Conservation (phyloP, 1,140 invertebrate species). For the Saccostrea glomerata region DNA sequence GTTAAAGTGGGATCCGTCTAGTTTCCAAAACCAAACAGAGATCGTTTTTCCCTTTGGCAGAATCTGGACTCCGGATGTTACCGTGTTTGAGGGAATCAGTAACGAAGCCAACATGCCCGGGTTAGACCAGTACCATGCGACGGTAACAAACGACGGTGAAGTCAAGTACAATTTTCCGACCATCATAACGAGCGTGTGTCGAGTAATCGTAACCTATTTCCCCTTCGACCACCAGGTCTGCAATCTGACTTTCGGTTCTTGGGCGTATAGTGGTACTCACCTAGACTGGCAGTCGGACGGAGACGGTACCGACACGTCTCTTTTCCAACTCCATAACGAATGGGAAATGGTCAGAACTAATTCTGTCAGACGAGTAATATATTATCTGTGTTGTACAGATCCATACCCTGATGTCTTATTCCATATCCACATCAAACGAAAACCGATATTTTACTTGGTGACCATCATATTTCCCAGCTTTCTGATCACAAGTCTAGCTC, state of each 20-base stretch:
- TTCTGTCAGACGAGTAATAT: neutral
- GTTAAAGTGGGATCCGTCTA: slow-evolving; percentile 62
- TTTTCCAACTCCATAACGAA: slow-evolving; percentile 1
- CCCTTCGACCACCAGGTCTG: slow-evolving; percentile 47
- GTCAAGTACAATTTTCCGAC: slow-evolving; percentile 53
- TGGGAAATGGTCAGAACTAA: neutral
- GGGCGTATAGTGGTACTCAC: neutral
- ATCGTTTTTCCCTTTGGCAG: slow-evolving; percentile 62
- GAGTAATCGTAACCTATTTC: slow-evolving; percentile 39
- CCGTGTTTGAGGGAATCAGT: slow-evolving; percentile 94
- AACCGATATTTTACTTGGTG: slow-evolving; percentile 7
- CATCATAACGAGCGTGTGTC: slow-evolving; percentile 33
- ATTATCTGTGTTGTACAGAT: neutral
- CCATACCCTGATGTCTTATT: neutral
- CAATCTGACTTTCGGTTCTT: slow-evolving; percentile 47
- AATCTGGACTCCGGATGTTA: slow-evolving; percentile 87
- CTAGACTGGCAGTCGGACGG: neutral
- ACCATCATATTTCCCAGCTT: neutral
- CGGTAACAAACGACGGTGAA: slow-evolving; percentile 32
- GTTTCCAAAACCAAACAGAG: slow-evolving; percentile 59
- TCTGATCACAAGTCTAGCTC: neutral
- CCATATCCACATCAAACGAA: neutral
- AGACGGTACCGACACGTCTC: neutral
- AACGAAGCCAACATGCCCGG: slow-evolving; percentile 40
- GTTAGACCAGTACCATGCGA: neutral